Conservation (phyloP, 2,113 vertebrate species). For the Polypterus senegalus region DNA sequence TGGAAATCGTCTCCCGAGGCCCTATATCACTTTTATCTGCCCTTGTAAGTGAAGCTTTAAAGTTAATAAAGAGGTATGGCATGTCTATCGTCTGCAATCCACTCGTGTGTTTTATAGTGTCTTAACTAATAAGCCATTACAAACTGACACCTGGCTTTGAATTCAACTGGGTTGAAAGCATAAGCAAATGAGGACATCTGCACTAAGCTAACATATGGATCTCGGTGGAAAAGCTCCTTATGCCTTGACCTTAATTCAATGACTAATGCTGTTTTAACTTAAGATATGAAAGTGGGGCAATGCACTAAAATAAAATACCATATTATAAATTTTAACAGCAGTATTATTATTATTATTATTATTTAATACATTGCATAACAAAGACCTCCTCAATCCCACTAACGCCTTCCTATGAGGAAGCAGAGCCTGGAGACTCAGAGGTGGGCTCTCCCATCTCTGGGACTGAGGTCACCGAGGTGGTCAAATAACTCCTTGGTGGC, state of each 20-base stretch:
- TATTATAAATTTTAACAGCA: too few species aligned
- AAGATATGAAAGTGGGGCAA: constrained; percentile 29
- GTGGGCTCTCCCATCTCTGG: too few species aligned
- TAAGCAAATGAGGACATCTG: not conserved
- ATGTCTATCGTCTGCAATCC: constrained; percentile 7
- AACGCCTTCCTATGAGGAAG: too few species aligned
- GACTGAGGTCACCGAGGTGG: too few species aligned
- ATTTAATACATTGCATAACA: too few species aligned
- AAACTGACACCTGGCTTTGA: not conserved
- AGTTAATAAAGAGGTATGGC: constrained; percentile 25
- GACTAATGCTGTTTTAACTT: constrained; percentile 45
- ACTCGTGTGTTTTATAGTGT: not conserved
- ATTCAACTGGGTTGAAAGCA: not conserved
- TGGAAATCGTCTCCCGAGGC: not conserved
- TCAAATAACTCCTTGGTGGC: too few species aligned
- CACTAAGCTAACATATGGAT: constrained; percentile 19
- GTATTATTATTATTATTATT: too few species aligned
- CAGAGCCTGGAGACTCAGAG: too few species aligned
- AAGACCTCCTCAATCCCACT: too few species aligned
- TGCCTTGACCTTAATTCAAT: constrained; percentile 30
- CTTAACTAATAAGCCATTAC: not conserved
- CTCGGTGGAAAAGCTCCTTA: constrained; percentile 22
- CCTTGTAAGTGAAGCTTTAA: constrained; percentile 19
- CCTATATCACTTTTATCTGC: constrained; percentile 9
- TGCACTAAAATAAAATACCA: not conserved